Conservation (phyloP, 2,113 vertebrate species). For the Rhipidura dahli region DNA sequence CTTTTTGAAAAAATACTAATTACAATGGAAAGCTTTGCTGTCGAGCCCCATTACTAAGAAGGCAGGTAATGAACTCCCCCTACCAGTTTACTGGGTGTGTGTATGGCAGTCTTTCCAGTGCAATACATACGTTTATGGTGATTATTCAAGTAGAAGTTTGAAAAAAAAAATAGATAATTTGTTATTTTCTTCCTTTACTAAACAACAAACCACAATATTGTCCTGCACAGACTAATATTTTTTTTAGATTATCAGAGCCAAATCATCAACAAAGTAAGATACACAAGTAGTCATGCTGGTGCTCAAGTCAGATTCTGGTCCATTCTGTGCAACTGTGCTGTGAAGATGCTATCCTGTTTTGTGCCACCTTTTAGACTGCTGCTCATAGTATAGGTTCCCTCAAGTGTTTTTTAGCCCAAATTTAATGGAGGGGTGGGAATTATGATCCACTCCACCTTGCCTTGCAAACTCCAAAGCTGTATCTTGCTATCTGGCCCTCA, state of each 20-base stretch:
- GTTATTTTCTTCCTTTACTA: background rate
- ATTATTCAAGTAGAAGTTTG: background rate
- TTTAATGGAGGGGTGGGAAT: background rate
- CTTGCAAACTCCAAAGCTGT: background rate
- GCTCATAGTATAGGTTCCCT: background rate
- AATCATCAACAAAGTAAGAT: background rate
- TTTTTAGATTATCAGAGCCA: background rate
- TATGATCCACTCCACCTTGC: background rate
- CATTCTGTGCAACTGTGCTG: background rate
- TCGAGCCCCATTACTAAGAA: background rate
- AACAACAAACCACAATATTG: background rate
- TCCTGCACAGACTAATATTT: background rate
- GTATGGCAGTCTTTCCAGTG: background rate
- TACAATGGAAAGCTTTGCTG: background rate
- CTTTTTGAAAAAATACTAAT: background rate
- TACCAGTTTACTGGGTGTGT: background rate
- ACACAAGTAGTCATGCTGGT: background rate
- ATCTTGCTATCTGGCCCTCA: background rate
- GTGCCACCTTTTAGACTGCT: background rate
- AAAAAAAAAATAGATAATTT: slow-evolving; percentile 9
- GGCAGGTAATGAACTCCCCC: background rate
- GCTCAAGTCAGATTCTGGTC: background rate
- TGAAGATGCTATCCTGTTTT: background rate
- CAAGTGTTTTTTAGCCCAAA: background rate
- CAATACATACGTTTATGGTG: background rate